Percentiles rank a stretch among this genome's conserved stretches.
phyloP scores from a whole-genome alignment of 2,888 invertebrate species.

The Athalia rosae region DNA sequence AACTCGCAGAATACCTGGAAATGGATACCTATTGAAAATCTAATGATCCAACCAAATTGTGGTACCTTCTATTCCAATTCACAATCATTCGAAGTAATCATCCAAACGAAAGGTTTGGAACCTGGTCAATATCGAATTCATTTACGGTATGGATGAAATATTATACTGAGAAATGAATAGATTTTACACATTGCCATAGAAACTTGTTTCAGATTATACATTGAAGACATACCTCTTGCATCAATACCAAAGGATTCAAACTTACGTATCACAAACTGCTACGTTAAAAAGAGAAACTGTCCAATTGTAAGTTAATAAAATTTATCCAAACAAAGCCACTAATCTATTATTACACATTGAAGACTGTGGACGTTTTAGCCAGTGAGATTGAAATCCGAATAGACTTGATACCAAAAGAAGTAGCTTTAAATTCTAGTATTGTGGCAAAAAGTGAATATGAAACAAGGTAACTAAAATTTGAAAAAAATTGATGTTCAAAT shows the following conservation, averaged over 20 bases:
- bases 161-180: neutral
- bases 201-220: slow-evolving; percentile 63
- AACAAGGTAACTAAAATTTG: neutral
- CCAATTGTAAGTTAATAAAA: slow-evolving; percentile 55
- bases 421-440: neutral
- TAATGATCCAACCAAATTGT: slow-evolving; percentile 59
- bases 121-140: slow-evolving; percentile 64
- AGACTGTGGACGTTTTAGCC: slow-evolving; percentile 58
- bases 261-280: slow-evolving; percentile 53
- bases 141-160: slow-evolving; percentile 62
- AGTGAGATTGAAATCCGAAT: slow-evolving; percentile 56
- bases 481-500: neutral
- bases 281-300: slow-evolving; percentile 53
- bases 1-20: slow-evolving; percentile 49
- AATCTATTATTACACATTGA: slow-evolving; percentile 31
- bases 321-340: slow-evolving; percentile 47
- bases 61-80: slow-evolving; percentile 64
- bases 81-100: slow-evolving; percentile 62
- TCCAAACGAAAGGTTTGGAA: slow-evolving; percentile 54
- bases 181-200: neutral
- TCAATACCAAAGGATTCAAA: slow-evolving; percentile 59
- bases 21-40: slow-evolving; percentile 57
- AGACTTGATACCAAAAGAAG: slow-evolving; percentile 30
- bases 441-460: neutral
- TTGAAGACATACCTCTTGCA: slow-evolving; percentile 68